These are phyloP conservation scores for Pseudomyrmex cubaensis DNA, from an alignment of 1,140 invertebrate genomes.

Conservation along the genomic window DNA sequence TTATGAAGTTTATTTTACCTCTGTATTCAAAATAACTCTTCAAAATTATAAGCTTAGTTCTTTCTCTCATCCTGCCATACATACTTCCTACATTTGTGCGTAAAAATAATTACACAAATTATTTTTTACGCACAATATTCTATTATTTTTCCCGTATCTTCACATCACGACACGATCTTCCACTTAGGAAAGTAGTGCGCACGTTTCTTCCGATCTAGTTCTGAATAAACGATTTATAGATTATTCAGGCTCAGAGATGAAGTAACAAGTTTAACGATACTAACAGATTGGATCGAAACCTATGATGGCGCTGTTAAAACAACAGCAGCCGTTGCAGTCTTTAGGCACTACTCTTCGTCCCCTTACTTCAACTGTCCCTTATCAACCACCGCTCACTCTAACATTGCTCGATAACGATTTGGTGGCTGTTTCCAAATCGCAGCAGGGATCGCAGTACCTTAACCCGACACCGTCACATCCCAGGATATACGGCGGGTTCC, in stretches of 20 bases:
- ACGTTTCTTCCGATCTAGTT: slow-evolving; percentile 16
- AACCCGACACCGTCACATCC: slow-evolving; percentile 77
- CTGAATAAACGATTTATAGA: slow-evolving; percentile 57
- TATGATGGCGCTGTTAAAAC: slow-evolving; percentile 84
- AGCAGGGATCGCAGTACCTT: slow-evolving; percentile 81
- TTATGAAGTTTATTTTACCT: too few species aligned
- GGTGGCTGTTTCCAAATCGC: slow-evolving; percentile 82
- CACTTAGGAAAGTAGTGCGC: slow-evolving; percentile 47
- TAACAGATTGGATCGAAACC: slow-evolving; percentile 84
- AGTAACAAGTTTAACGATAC: slow-evolving; percentile 79
- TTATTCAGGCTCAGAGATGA: slow-evolving; percentile 60
- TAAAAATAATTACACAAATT: too few species aligned
- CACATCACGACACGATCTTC: background rate
- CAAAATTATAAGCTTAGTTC: background rate
- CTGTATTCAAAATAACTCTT: background rate
- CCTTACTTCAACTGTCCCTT: slow-evolving; percentile 78
- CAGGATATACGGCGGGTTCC: slow-evolving; percentile 82
- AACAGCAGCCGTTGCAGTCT: slow-evolving; percentile 83
- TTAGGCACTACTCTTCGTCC: slow-evolving; percentile 81
- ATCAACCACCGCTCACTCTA: slow-evolving; percentile 81
- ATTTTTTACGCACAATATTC: background rate
- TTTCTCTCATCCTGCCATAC: background rate
- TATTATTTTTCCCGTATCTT: background rate
- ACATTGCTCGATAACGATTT: slow-evolving; percentile 83
- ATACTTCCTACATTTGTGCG: background rate